Evolutionary conservation across 2,797 vertebrate species (phyloP).

Genomic region (Eulemur rubriventer): DNA sequence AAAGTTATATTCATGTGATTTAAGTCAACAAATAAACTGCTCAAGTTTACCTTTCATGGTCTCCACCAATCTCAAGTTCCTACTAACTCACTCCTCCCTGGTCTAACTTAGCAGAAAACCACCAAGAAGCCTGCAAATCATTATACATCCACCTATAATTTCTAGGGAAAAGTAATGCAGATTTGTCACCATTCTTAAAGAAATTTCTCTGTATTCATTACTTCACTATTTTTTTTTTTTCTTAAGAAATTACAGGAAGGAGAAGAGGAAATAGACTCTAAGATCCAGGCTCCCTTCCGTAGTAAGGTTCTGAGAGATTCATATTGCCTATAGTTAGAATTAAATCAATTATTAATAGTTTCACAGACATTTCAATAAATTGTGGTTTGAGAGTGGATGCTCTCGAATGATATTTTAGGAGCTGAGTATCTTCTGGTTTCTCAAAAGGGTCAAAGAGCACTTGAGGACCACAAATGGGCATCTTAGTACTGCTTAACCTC

Average conservation of each 20-base stretch:
- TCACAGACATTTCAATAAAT: neutral
- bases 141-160: neutral
- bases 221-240: neutral
- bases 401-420: neutral
- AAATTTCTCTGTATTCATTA: neutral
- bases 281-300: neutral
- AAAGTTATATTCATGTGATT: neutral
- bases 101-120: neutral
- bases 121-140: neutral
- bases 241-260: neutral
- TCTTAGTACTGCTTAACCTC: neutral
- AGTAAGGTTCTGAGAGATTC: neutral
- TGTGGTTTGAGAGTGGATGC: neutral
- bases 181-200: neutral
- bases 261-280: neutral
- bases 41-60: neutral
- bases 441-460: neutral
- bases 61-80: neutral
- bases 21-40: neutral
- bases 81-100: neutral
- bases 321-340: neutral
- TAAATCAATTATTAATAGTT: neutral
- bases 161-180: neutral
- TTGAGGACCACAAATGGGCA: neutral
- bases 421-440: neutral